Evolutionary conservation across 2,888 invertebrate genomes (phyloP), one percentile per base, ranked within the genome.

Genomic region (Pristionchus exspectatus): DNA sequence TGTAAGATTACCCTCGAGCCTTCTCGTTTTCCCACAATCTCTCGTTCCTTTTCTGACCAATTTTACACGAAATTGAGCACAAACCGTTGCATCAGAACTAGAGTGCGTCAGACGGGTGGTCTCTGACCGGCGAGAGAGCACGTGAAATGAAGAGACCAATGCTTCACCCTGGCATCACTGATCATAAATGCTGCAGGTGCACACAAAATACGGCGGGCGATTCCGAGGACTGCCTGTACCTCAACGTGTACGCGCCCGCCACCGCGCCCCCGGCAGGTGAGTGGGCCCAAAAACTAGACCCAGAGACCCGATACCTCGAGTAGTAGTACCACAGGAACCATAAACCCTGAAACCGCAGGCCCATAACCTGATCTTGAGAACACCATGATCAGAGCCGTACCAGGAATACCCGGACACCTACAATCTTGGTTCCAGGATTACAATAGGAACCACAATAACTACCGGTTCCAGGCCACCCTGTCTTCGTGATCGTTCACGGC

Each of bases 201-300:
- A 86, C 18, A 1, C 86, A 86, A 12, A n/a, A 21, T 0, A 27
- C 54, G 0, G 1, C 84, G 0, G 50, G n/a, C 18, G 66, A 86
- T 63, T 27, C 63, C 66, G 86, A 86, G 66, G 86, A 86, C 66
- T 86, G 86, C 50, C 86, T 86, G 10, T 86, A 86, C n/a, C 66
- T 86, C 3, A 84, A 86, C 16, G 86, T 86, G 16, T 63, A 44
- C 18, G 86, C 86, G 14, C 86, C 86, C 86, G 86, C 59, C 7
- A 63, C 59, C 7, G 2, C 59, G 1, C 59, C 59, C 2, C 59
- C 59, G 1, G 59, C 24, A 24, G 59, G 59, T 63, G 7, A 7
- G 59, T 21, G 21, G 24, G 2, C 16, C 59, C 44, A 9, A 9
- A 44, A 44, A 3, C 44, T 3, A 9, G 44, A 5, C 3, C 44